Evolutionary conservation across 2,888 invertebrate species (phyloP), one percentile per base, ranked within the genome.

Genomic region (Plusia festucae): DNA sequence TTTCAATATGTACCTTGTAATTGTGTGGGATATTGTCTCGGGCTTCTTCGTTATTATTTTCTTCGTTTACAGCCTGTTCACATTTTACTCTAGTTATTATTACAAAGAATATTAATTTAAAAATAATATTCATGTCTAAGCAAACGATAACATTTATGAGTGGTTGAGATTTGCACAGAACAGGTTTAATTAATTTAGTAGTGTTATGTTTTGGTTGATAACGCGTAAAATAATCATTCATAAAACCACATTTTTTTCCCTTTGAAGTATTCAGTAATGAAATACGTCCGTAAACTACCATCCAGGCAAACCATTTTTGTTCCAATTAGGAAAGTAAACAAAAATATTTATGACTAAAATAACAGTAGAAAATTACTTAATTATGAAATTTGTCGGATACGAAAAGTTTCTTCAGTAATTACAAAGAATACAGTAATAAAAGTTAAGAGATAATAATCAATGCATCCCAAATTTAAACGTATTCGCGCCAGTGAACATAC

Each of bases 161-260:
- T 40, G 24, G 58, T 18, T 18, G 18, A 5, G 58, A n/a, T 3
- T 52, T 57, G 53, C 51, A 46, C 22, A 66, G 68, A 62, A 11
- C 30, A 60, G 65, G 56, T 73, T 73, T 81, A 77, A 81, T 85
- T 83, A 77, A 55, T 68, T 32, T n/a, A 22, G 30, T 54, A 34
- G 8, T 79, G 80, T 82, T 82, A 62, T 79, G 77, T 56, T 66
- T 70, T 52, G 67, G 73, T 64, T 40, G 24, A 59, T 40, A 9
- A 53, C 6, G 74, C 70, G 53, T 81, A 16, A 46, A n/a, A 53
- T 56, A 49, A 72, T 67, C 53, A 61, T 15, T 54, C 7, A 40
- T 7, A 40, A 40, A n/a, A n/a, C 9, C 30, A 30, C 30, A 9
- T 9, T 9, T 30, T 7, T 30, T 30, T 30, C 2, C 8, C 30